Percentiles rank a stretch among this genome's conserved stretches.
Evolutionary conservation across 2,797 vertebrate species (phyloP).

Genomic region (Avahi laniger): DNA sequence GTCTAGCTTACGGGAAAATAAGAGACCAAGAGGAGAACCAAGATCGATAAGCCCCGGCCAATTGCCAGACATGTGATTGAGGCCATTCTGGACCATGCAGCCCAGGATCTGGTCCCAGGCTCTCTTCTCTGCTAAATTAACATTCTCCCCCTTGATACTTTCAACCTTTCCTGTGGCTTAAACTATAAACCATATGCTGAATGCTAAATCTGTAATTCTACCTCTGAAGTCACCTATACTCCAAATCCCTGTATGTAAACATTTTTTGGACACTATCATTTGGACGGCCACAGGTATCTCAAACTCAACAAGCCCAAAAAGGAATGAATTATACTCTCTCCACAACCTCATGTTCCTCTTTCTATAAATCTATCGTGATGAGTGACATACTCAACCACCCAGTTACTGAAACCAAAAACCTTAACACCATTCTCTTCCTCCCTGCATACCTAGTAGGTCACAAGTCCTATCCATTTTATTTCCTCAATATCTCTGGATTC

Average conservation of each 20-base stretch:
- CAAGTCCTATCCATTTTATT: not conserved
- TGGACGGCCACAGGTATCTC: not conserved
- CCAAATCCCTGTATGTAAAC: not conserved
- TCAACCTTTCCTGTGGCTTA: not conserved
- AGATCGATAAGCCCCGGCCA: not conserved
- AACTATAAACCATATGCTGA: not conserved
- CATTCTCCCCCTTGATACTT: not conserved
- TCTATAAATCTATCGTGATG: not conserved
- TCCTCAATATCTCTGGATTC: not conserved
- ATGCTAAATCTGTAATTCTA: not conserved
- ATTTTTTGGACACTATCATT: not conserved
- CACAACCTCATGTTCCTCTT: not conserved
- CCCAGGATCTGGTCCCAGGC: not conserved
- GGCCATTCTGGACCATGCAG: not conserved
- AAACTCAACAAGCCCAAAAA: not conserved
- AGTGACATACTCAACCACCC: not conserved
- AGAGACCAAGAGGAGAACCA: not conserved
- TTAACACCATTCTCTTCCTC: not conserved
- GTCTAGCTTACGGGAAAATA: not conserved
- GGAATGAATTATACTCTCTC: not conserved
- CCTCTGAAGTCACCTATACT: not conserved
- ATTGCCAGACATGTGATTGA: not conserved
- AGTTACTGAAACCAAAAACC: not conserved
- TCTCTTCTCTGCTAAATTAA: not conserved
- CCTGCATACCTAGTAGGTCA: not conserved